phyloP scores from a whole-genome alignment of 2,888 invertebrate species.

The Adela reaumurella region DNA sequence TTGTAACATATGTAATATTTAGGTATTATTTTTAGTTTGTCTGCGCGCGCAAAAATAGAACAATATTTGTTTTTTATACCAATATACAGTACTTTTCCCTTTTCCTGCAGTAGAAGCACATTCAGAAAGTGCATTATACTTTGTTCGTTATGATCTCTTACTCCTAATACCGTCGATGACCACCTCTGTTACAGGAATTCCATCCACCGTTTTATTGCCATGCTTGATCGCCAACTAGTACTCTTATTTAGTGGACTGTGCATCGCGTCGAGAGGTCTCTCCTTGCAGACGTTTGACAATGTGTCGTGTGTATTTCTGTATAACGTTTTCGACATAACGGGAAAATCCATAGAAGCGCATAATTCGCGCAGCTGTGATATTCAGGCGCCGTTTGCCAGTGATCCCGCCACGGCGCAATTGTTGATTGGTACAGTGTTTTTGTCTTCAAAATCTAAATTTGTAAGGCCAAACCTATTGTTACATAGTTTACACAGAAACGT shows the following conservation, averaged over 20 bases:
- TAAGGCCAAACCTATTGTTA: too few relatives aligned
- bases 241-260: not conserved
- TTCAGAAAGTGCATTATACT: constrained; percentile 3
- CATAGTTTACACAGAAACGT: too few relatives aligned
- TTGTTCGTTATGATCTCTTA: constrained; percentile 4
- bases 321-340: constrained; percentile 1
- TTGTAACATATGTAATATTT: too few relatives aligned
- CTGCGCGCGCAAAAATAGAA: constrained; percentile 2
- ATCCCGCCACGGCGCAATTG: constrained; percentile 4
- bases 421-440: constrained; percentile 1
- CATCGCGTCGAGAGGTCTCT: not conserved
- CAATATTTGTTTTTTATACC: constrained; percentile 5
- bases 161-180: not conserved
- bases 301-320: not conserved
- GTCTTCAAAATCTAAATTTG: too few relatives aligned
- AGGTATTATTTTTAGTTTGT: not conserved
- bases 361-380: constrained; percentile 5
- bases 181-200: constrained; percentile 3
- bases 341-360: constrained; percentile 5
- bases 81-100: constrained; percentile 1
- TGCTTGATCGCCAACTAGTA: not conserved
- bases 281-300: not conserved
- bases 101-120: constrained; percentile 2
- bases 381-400: constrained; percentile 6
- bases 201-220: not conserved